Evolutionary conservation across 2,797 vertebrate species (phyloP), one percentile per base, ranked within the genome.

Genomic region (Gobio occitaniae): DNA sequence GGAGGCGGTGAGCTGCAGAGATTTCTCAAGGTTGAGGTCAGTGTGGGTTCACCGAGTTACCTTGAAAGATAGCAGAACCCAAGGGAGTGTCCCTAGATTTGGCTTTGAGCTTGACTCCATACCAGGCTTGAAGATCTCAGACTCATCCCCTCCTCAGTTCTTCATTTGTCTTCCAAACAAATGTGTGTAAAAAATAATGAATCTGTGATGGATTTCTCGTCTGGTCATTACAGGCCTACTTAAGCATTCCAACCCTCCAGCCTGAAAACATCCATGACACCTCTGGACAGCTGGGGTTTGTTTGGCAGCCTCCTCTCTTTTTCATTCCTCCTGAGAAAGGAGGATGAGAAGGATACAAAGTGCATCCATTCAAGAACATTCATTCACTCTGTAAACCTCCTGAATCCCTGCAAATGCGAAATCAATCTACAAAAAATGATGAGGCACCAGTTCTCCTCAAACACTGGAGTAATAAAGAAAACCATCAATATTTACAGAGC

Each of bases 401-500:
- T 9, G 5, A 59, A 84, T 68, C 83, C 66, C 66, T 66, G 47
- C 69, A 85, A 85, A 85, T 85, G 68, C 59, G 80, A 78, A 84
- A 84, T 84, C 83, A 72, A 84, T 85, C 32, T 15, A 54, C 29
- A 72, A 65, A 83, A 79, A 71, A 79, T 41, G 54, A 80, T 63
- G 76, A 80, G 68, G 15, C 83, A 63, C 77, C 83, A 71, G 83
- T 84, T 69, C 68, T 82, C 68, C 76, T 59, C 83, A 61, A 61
- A 84, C 54, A 71, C 66, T 70, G 38, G 74, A 69, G 68, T 78
- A 85, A 79, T 80, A 80, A 85, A 80, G 76, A 72, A 79, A 52
- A n/a, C 52, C 69, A 52, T 85, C 77, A 85, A 85, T 80, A 85
- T 85, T 85, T 85, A 80, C 76, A 65, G 84, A 85, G 77, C 84